Conservation (phyloP, 2,113 vertebrate species). For the Choloepus hoffmanni region DNA sequence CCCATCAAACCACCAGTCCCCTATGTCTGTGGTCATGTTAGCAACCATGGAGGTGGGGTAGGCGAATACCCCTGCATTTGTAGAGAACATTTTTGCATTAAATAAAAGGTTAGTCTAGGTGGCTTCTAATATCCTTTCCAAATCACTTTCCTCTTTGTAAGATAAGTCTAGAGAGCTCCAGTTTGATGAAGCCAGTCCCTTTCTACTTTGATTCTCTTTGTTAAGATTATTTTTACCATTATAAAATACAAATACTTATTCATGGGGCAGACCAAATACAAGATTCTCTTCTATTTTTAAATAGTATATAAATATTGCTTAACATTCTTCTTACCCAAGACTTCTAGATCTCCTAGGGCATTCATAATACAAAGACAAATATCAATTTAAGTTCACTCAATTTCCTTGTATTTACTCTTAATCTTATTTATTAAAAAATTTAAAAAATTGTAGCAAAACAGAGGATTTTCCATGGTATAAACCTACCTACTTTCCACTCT, state of each 20-base stretch:
- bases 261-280: not conserved
- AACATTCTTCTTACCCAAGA: not conserved
- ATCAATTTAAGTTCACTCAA: slow-evolving; percentile 7
- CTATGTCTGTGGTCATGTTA: no score
- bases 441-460: not conserved
- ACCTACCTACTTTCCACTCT: slow-evolving; percentile 43
- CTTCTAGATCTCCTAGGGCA: not conserved
- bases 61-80: no score
- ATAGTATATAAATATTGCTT: not conserved
- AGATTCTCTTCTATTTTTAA: slow-evolving; percentile 16
- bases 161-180: not conserved
- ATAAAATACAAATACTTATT: not conserved
- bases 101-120: not conserved
- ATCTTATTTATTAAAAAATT: not conserved
- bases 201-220: not conserved
- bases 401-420: slow-evolving; percentile 43
- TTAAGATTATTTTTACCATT: not conserved
- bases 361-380: slow-evolving; percentile 28
- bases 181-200: not conserved
- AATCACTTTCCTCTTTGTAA: not conserved
- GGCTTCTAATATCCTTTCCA: not conserved
- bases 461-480: not conserved
- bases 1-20: no score
- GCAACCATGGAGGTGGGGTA: no score
- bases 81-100: not conserved